Conservation (phyloP, 2,113 vertebrate species). For the Tursiops truncatus region DNA sequence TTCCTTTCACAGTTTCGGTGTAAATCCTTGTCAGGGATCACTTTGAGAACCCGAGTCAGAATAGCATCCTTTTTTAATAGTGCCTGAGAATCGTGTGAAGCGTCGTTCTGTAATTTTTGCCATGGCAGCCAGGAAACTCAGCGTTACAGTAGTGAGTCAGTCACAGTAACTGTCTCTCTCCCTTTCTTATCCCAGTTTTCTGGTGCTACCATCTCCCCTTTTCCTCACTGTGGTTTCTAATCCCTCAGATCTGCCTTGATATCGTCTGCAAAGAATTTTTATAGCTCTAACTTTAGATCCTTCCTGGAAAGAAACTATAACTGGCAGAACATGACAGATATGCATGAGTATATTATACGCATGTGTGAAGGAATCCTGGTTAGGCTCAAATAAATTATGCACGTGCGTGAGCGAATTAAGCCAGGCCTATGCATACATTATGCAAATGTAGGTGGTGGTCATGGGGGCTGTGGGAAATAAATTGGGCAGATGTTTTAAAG, state of each 20-base stretch:
- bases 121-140: neutral
- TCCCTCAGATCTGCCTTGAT: neutral
- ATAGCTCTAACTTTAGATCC: neutral
- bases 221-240: neutral
- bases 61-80: neutral
- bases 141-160: accelerated
- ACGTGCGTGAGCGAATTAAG: neutral
- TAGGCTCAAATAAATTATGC: constrained; percentile 58
- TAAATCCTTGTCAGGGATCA: neutral
- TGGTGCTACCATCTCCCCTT: neutral
- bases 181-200: neutral
- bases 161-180: neutral
- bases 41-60: neutral
- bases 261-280: neutral
- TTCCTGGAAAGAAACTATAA: neutral
- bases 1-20: neutral
- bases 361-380: constrained; percentile 34
- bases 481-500: constrained; percentile 14
- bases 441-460: neutral
- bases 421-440: constrained; percentile 57
- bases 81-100: accelerated
- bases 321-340: neutral
- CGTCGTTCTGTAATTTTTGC: neutral
- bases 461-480: constrained; percentile 7
- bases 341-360: neutral